phyloP scores from a whole-genome alignment of 2,888 invertebrate species.

The Epistrophella euchroma region DNA sequence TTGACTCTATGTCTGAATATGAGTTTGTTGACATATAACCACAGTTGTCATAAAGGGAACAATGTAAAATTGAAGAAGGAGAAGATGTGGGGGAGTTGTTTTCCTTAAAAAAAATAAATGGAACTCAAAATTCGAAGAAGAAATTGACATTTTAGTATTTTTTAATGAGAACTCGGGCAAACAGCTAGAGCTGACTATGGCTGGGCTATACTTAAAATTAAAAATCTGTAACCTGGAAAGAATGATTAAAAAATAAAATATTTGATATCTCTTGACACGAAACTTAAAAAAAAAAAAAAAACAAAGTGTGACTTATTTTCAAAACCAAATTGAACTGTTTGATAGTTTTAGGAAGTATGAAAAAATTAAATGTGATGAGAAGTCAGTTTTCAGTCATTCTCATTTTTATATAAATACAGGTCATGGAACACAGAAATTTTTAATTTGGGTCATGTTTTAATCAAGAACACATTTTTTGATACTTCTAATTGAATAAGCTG shows the following conservation, averaged over 20 bases:
- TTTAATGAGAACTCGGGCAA: conserved; percentile 57
- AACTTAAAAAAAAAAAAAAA: neutral
- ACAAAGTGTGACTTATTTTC: neutral
- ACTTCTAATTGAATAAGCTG: too few relatives aligned
- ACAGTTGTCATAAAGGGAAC: conserved; percentile 52
- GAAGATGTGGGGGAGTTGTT: conserved; percentile 25
- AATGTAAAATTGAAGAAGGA: conserved; percentile 66
- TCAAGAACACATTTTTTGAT: neutral
- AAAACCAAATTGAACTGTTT: neutral
- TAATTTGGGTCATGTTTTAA: neutral
- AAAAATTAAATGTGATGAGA: neutral
- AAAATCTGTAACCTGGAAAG: neutral
- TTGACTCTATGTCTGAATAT: conserved; percentile 13
- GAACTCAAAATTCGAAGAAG: conserved; percentile 32
- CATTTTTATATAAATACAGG: neutral
- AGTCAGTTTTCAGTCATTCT: neutral
- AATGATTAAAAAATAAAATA: conserved; percentile 19
- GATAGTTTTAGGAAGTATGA: neutral
- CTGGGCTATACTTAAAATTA: neutral
- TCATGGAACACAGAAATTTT: neutral
- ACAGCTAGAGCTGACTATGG: neutral
- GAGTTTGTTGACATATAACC: conserved; percentile 23
- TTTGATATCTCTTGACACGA: conserved; percentile 9
- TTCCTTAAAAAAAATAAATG: neutral
- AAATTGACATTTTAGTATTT: conserved; percentile 46